phyloP scores from a whole-genome alignment of 1,140 invertebrate species.

The Drosophila setifemur region DNA sequence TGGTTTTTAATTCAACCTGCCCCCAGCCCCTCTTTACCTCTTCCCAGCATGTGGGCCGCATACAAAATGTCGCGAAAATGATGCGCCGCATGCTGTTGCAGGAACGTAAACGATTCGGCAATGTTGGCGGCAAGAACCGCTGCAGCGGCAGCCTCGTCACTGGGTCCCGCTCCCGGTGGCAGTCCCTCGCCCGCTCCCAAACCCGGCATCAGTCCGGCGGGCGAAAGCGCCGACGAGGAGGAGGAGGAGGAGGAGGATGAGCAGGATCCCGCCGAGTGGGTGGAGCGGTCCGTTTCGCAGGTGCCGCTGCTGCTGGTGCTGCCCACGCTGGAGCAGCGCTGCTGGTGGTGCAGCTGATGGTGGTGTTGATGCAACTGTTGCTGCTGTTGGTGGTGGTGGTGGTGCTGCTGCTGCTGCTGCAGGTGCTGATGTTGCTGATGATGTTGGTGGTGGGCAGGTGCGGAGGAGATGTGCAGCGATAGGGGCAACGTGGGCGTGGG shows the following conservation, averaged over 20 bases:
- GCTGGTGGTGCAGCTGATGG: constrained; percentile 40
- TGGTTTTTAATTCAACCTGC: too few relatives aligned
- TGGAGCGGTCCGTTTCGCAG: constrained; percentile 72
- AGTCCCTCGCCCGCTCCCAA: constrained; percentile 5
- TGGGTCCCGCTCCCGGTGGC: background rate
- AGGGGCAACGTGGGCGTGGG: constrained; percentile 21
- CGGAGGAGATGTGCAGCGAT: constrained; percentile 50
- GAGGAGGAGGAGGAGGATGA: constrained; percentile 52
- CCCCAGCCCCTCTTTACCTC: constrained; percentile 72
- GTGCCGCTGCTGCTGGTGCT: constrained; percentile 78
- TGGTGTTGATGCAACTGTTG: constrained; percentile 24
- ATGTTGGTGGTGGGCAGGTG: constrained; percentile 66
- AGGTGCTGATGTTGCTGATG: constrained; percentile 4
- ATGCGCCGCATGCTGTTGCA: constrained; percentile 80
- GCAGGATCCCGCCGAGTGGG: constrained; percentile 51
- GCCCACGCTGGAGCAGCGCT: constrained; percentile 77
- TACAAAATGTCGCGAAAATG: constrained; percentile 82
- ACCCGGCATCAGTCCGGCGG: constrained; percentile 31
- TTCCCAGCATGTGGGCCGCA: constrained; percentile 78
- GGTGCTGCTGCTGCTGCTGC: constrained; percentile 26
- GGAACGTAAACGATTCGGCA: constrained; percentile 76
- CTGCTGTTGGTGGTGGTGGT: constrained; percentile 32
- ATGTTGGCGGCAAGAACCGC: constrained; percentile 72
- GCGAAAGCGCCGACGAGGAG: constrained; percentile 47
- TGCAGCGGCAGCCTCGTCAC: constrained; percentile 53